Evolutionary conservation across 2,888 invertebrate species (phyloP).

Genomic region (Synergus japonicus): DNA sequence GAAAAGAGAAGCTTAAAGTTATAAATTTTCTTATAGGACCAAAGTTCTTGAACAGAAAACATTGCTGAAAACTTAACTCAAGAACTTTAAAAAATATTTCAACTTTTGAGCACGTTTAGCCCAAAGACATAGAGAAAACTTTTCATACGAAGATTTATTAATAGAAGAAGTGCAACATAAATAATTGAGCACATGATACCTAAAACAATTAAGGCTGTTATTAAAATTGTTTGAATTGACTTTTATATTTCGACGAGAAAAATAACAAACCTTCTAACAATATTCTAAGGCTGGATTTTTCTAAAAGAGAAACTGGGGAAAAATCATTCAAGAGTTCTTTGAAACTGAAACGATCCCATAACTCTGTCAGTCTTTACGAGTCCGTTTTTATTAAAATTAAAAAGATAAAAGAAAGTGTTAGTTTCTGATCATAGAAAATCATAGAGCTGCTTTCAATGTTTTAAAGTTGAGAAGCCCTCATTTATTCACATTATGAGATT

Average conservation of each 20-base stretch:
- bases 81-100: not conserved
- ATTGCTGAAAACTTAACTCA: not conserved
- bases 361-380: not conserved
- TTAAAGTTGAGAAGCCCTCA: no score
- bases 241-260: not conserved
- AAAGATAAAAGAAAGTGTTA: no score
- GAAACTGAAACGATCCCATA: not conserved
- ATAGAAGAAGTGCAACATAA: not conserved
- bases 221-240: not conserved
- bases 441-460: no score
- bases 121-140: not conserved
- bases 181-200: not conserved
- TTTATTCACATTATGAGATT: not conserved
- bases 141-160: not conserved
- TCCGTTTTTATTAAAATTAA: not conserved
- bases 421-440: no score
- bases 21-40: not conserved
- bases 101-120: not conserved
- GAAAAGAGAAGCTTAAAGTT: not conserved
- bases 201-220: not conserved
- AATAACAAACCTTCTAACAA: not conserved
- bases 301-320: not conserved
- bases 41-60: slow-evolving; percentile 1
- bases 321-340: not conserved
- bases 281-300: not conserved